phyloP scores from a whole-genome alignment of 2,113 vertebrate species.

The human (Homo sapiens) region DNA sequence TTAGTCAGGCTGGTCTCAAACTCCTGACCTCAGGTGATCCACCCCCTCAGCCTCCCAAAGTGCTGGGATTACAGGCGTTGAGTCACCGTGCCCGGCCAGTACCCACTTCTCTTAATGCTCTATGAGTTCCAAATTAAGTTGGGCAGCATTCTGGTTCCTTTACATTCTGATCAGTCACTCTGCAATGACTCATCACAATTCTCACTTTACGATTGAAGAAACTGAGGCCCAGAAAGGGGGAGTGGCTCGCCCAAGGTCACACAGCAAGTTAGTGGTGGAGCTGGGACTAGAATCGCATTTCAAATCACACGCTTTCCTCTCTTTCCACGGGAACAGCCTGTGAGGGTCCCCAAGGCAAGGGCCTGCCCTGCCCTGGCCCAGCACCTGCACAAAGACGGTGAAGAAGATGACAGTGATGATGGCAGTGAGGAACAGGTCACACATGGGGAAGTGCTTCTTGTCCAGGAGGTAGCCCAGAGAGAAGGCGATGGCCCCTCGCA shows the following conservation, averaged over 20 bases:
- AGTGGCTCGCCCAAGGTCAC: neutral
- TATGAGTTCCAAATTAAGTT: neutral
- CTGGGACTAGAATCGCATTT: neutral
- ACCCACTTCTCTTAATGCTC: neutral
- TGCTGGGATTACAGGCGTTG: too few relatives aligned
- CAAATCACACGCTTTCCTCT: neutral
- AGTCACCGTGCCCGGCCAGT: too few relatives aligned
- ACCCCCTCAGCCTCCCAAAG: too few relatives aligned
- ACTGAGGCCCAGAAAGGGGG: neutral
- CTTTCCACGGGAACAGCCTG: neutral
- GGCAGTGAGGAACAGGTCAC: conserved; percentile 95
- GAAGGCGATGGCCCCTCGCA: conserved; percentile 98
- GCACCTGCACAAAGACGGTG: conserved; percentile 98
- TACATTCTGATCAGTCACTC: neutral
- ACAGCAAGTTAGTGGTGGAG: neutral
- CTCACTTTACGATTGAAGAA: neutral
- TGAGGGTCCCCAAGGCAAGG: conserved; percentile 8
- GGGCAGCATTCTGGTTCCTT: neutral
- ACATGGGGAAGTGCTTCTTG: conserved; percentile 84
- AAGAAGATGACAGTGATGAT: conserved; percentile 99
- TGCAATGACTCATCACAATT: neutral
- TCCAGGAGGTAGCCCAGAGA: conserved; percentile 95
- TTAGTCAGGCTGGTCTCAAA: too few relatives aligned
- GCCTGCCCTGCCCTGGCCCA: neutral
- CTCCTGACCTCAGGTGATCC: too few relatives aligned